These are phyloP conservation scores for Phoxinus dragarum DNA, from an alignment of 2,797 vertebrate genomes.

Conservation along the genomic window DNA sequence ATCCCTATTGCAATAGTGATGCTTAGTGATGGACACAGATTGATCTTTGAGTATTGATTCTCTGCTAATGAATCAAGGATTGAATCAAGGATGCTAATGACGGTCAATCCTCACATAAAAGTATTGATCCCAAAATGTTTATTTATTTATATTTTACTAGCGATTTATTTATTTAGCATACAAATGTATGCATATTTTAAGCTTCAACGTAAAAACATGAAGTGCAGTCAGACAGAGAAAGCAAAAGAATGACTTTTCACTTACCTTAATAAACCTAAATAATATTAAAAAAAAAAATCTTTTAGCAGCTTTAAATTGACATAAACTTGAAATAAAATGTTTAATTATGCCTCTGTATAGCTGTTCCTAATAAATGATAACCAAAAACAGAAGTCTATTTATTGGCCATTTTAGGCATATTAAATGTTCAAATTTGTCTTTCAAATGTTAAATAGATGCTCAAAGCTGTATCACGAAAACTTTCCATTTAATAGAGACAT, in stretches of 20 bases:
- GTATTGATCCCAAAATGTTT: neutral
- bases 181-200: neutral
- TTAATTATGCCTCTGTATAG: neutral
- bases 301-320: neutral
- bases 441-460: too few relatives aligned
- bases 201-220: neutral
- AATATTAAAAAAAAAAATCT: neutral
- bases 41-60: neutral
- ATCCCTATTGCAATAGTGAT: neutral
- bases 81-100: too few relatives aligned
- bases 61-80: conserved; percentile 4
- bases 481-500: too few relatives aligned
- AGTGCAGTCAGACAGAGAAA: neutral
- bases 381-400: too few relatives aligned
- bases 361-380: neutral
- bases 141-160: neutral
- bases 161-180: neutral
- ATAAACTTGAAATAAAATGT: too few relatives aligned
- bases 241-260: too few relatives aligned
- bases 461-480: too few relatives aligned
- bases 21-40: neutral
- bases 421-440: too few relatives aligned
- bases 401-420: too few relatives aligned
- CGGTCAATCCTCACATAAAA: neutral
- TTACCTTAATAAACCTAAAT: neutral